Conservation (phyloP, 2,113 vertebrate species). For the Mustelus asterias region DNA sequence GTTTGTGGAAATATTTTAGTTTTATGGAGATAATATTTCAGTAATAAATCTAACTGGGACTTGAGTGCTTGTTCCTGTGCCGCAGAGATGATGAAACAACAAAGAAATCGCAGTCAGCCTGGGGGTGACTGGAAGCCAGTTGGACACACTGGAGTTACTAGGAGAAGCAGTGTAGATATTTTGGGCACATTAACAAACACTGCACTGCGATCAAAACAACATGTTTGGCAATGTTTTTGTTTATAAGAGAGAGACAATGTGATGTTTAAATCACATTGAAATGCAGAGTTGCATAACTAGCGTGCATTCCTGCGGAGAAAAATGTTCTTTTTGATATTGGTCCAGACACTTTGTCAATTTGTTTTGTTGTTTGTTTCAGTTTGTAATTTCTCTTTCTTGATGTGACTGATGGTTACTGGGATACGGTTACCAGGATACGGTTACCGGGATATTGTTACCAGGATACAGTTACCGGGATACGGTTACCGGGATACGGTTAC, state of each 20-base stretch:
- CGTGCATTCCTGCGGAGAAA: not conserved
- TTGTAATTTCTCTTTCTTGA: not conserved
- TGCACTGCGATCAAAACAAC: not conserved
- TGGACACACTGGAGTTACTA: not conserved
- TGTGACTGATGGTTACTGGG: not conserved
- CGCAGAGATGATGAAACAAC: not conserved
- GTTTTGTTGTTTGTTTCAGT: not conserved
- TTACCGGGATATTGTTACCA: too few species aligned
- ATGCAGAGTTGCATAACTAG: not conserved
- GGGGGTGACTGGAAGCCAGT: not conserved
- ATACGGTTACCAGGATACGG: not conserved
- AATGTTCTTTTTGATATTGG: not conserved
- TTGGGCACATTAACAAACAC: not conserved
- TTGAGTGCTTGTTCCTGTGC: not conserved
- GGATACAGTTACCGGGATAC: too few species aligned
- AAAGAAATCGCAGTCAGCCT: not conserved
- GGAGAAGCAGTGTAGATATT: not conserved
- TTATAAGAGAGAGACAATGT: not conserved
- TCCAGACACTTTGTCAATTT: not conserved
- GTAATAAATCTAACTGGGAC: not conserved
- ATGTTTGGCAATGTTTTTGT: not conserved
- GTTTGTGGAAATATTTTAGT: not conserved
- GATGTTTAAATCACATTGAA: not conserved
- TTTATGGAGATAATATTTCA: not conserved
- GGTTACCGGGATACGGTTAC: too few species aligned